A percentile compares a stretch with the other conserved stretches of the same genome.
Conservation (phyloP, 2,888 invertebrate species). For the Stegana nigrithorax region DNA sequence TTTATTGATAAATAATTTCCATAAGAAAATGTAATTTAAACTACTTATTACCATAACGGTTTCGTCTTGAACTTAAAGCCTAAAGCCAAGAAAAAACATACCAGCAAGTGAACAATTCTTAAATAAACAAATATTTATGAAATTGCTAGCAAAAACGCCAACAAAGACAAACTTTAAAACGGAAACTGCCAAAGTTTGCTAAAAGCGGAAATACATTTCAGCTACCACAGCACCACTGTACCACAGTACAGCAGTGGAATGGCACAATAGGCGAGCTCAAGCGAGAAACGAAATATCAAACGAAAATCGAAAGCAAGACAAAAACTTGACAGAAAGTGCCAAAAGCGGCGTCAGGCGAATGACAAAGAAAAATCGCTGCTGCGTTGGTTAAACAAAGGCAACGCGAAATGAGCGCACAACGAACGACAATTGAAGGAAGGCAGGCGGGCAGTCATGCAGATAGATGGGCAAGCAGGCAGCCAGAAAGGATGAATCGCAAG, state of each 20-base stretch:
- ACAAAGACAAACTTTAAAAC: conserved; percentile 35
- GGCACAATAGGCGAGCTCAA: neutral
- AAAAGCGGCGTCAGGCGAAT: conserved; percentile 36
- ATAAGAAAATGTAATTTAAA: too few species aligned
- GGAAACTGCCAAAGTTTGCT: conserved; percentile 10
- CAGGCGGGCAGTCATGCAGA: too few species aligned
- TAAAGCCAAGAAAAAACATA: neutral
- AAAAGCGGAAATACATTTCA: conserved; percentile 6
- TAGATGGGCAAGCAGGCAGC: too few species aligned
- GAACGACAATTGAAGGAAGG: neutral
- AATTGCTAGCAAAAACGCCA: conserved; percentile 11
- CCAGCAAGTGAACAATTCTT: too few species aligned
- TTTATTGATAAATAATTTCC: too few species aligned
- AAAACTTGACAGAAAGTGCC: conserved; percentile 40
- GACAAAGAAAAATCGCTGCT: conserved; percentile 46
- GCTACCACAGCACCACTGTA: neutral
- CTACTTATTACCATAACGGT: too few species aligned
- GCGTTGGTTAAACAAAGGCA: conserved; percentile 27
- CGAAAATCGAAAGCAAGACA: conserved; percentile 38
- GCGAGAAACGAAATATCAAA: conserved; percentile 15
- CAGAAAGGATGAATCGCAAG: too few species aligned
- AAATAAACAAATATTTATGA: conserved; percentile 11
- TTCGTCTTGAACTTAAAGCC: too few species aligned
- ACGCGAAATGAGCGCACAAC: neutral
- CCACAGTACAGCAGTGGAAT: conserved; percentile 4